These are phyloP conservation scores for Drosophila imparisetae DNA, from an alignment of 2,888 invertebrate genomes.

Conservation along the genomic window DNA sequence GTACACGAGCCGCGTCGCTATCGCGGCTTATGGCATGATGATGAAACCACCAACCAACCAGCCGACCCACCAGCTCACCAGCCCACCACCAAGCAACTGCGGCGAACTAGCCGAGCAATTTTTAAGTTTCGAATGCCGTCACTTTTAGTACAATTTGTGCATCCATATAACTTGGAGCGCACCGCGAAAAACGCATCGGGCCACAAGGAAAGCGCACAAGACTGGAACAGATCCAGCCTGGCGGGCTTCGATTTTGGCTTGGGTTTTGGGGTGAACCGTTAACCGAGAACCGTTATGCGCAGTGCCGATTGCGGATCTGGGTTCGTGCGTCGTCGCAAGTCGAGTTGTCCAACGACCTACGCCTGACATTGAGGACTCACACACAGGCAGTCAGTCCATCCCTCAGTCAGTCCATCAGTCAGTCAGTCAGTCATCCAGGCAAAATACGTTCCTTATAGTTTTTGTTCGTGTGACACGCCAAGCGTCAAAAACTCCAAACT, in stretches of 20 bases:
- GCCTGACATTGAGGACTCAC: slow-evolving; percentile 65
- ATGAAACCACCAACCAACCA: slow-evolving; percentile 41
- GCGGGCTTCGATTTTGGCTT: background rate
- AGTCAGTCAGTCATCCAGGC: slow-evolving; percentile 2
- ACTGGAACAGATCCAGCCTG: slow-evolving; percentile 25
- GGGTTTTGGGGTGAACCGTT: background rate
- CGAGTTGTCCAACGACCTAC: slow-evolving; percentile 59
- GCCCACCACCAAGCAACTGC: slow-evolving; percentile 8
- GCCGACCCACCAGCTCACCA: background rate
- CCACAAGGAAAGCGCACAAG: slow-evolving; percentile 25
- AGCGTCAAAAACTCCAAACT: slow-evolving; percentile 52
- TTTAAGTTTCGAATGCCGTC: slow-evolving; percentile 60
- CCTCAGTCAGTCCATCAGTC: background rate
- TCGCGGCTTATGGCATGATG: slow-evolving; percentile 69
- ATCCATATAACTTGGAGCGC: slow-evolving; percentile 72
- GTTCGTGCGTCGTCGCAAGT: slow-evolving; percentile 5
- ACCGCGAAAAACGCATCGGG: slow-evolving; percentile 27
- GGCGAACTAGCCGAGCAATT: slow-evolving; percentile 28
- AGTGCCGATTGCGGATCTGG: background rate
- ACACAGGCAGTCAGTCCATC: slow-evolving; percentile 22
- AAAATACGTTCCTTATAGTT: slow-evolving; percentile 12
- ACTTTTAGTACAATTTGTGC: slow-evolving; percentile 75
- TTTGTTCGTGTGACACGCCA: slow-evolving; percentile 71
- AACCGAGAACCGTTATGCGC: background rate
- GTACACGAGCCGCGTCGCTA: slow-evolving; percentile 25